Conservation (phyloP, 2,888 invertebrate genomes). For the Onchidella celtica region DNA sequence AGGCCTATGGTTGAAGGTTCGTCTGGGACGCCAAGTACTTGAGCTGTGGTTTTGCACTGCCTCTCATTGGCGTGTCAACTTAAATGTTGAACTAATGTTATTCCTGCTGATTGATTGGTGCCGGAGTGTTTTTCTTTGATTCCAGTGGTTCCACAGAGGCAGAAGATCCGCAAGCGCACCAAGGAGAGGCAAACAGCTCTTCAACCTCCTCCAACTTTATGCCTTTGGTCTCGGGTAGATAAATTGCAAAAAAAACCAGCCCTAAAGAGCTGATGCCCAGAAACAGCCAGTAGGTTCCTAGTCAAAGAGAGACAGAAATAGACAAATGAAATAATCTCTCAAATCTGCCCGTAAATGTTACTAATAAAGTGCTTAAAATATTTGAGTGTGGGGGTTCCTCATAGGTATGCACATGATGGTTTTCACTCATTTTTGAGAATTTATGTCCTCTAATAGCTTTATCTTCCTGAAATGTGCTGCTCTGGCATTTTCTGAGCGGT, state of each 20-base stretch:
- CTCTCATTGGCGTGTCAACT: no score
- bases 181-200: constrained; percentile 76
- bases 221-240: constrained; percentile 83
- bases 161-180: constrained; percentile 57
- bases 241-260: constrained; percentile 71
- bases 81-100: no score
- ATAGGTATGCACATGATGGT: no score
- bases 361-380: background rate
- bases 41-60: no score
- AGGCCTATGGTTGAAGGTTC: no score
- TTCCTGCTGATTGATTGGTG: no score
- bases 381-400: background rate
- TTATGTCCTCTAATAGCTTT: no score
- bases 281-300: constrained; percentile 51
- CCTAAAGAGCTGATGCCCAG: constrained; percentile 13
- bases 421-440: no score
- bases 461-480: no score
- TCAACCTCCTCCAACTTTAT: constrained; percentile 82
- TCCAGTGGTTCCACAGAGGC: background rate
- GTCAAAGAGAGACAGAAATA: background rate
- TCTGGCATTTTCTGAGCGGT: no score
- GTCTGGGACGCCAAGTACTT: no score
- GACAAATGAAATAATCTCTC: background rate
- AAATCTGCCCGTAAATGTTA: background rate
- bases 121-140: no score